phyloP scores from a whole-genome alignment of 2,113 vertebrate species.

The Corvus hawaiiensis region DNA sequence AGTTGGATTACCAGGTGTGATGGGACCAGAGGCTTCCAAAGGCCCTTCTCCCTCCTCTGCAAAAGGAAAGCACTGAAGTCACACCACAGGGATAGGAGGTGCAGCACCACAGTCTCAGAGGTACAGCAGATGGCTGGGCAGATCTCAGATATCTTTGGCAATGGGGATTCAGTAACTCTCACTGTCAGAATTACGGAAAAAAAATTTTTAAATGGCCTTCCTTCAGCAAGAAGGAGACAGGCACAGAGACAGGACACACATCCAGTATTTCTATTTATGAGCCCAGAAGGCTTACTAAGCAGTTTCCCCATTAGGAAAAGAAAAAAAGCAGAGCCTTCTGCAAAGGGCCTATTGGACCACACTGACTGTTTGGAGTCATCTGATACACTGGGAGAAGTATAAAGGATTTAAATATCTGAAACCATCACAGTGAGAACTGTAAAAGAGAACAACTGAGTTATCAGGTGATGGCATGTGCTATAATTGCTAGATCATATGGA shows the following conservation, averaged over 20 bases:
- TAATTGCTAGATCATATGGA: background rate
- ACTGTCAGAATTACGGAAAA: background rate
- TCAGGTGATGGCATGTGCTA: background rate
- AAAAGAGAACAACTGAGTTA: background rate
- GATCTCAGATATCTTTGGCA: background rate
- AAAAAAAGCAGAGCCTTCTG: background rate
- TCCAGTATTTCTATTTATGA: background rate
- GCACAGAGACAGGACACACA: background rate
- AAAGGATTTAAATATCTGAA: background rate
- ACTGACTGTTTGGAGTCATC: background rate
- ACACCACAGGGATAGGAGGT: accelerated
- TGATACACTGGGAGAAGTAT: background rate
- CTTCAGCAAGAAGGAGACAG: background rate
- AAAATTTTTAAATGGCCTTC: background rate
- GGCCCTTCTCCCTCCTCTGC: background rate
- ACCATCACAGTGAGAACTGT: background rate
- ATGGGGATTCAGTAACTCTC: background rate
- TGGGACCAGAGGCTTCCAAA: background rate
- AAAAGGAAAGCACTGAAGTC: background rate
- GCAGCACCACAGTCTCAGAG: background rate
- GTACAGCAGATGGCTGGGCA: background rate
- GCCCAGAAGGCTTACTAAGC: background rate
- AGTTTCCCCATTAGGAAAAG: background rate
- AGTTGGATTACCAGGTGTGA: background rate
- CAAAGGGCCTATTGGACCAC: background rate